These are phyloP conservation scores for Tridacna gigas DNA, from an alignment of 2,888 invertebrate genomes.

Conservation along the genomic window DNA sequence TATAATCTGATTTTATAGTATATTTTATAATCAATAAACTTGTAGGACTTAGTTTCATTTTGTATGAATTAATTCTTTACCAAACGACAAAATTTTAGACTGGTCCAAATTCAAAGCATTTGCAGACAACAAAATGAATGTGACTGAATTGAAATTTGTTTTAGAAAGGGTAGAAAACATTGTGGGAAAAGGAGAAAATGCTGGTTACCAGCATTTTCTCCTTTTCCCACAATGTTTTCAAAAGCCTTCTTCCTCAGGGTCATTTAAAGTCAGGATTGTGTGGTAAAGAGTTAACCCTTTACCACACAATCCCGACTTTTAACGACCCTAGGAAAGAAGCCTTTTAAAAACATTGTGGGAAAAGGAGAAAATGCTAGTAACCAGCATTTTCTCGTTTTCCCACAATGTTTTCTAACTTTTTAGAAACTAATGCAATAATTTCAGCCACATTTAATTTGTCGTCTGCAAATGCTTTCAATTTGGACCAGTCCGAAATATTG, in stretches of 20 bases:
- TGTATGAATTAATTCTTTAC: background rate
- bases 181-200: background rate
- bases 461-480: too few relatives aligned
- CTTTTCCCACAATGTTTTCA: background rate
- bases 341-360: slow-evolving; percentile 5
- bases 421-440: too few relatives aligned
- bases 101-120: background rate
- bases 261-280: too few relatives aligned
- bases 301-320: too few relatives aligned
- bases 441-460: too few relatives aligned
- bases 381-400: slow-evolving; percentile 5
- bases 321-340: too few relatives aligned
- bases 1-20: background rate
- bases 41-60: background rate
- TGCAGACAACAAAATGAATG: background rate
- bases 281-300: too few relatives aligned
- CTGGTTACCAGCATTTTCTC: slow-evolving; percentile 12
- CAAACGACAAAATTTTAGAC: background rate
- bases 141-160: too few relatives aligned
- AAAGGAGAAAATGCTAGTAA: slow-evolving; percentile 9
- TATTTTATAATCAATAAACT: background rate
- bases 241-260: too few relatives aligned
- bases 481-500: too few relatives aligned
- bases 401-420: background rate
- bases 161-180: too few relatives aligned